Base-by-base conservation (phyloP, 2,888 invertebrate genomes). In the Carcina quercana region DNA sequence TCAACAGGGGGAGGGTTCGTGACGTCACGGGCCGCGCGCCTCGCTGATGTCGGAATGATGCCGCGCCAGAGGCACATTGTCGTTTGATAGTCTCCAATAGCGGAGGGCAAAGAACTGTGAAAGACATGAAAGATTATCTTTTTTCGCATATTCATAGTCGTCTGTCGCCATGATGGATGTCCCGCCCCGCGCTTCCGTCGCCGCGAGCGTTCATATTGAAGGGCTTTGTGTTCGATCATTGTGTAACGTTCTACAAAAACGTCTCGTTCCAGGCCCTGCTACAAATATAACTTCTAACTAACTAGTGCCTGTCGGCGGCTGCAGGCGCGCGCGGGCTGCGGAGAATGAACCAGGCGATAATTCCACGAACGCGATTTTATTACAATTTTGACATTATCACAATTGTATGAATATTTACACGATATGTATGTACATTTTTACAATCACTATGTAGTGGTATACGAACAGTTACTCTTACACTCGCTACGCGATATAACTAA, bases 401-500 rank as follows among this genome's bases (percentile, higher is more conserved):
- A 70, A 71, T 49, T 47, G 53, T 59, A 64, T 54, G 57, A 70
- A 64, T 80, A 79, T 80, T 75, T 79, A 82, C 82, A 82, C 65
- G 82, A 80, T 82, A 82, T 82, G 80, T 82, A 82, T 82, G 80
- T 82, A 82, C 82, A 82, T 64, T 62, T 72, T 67, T 78, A 79
- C 74, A 78, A 50, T 53, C 51, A 44, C 40, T 12, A 52, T 52
- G 45, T 45, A 63, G 42, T 52, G 54, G 69, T 75, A 75, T 75
- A 78, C 70, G 69, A 65, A 70, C 54, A 58, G 65, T 61, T 55
- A 59, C 54, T 56, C 56, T 69, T 61, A 61, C 52, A 59, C 44
- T 68, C 68, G 73, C 71, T 68, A 63, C 55, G 71, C 75, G 71
- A 72, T 71, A 72, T 51, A 65, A 67, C 45, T 49, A 74, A 57